Evolutionary conservation across 2,797 vertebrate species (phyloP), one percentile per base, ranked within the genome.

Genomic region (Morelia viridis): DNA sequence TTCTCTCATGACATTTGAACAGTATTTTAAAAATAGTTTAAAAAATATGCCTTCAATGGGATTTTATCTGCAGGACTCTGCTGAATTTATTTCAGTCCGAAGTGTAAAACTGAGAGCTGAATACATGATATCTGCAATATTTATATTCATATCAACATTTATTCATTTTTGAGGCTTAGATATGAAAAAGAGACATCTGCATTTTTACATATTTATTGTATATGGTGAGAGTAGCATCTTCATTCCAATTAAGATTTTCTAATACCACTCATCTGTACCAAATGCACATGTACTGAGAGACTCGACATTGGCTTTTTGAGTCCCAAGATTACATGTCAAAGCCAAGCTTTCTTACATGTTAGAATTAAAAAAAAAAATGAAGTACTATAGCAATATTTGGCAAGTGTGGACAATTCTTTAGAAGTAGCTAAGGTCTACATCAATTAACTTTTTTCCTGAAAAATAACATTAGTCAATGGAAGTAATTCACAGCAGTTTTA

Each of bases 281-380:
- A 95, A 96, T 95, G 90, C 96, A 96, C 96, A 97, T 92, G 95
- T 92, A 93, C 0, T 85, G 91, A 96, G 64, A 96, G 92, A 95
- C 92, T 93, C 24, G 90, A 95, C 96, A 97, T 96, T 95, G 96
- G 96, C 96, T 97, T 97, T 28, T 93, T 60, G 96, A 96, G 95
- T 96, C 96, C 96, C 92, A 94, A 95, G 94, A 96, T 94, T 62
- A 96, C 93, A 96, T 56, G 92, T 94, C 95, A 96, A 94, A 96
- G 95, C 92, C 94, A 96, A 96, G 95, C 94, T 90, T 93, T 90
- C 85, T 46, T 94, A 96, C 94, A 94, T 95, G 94, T 83, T 95
- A 96, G 95, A 94, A 95, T 92, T 94, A 97, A 91, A 93, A 64
- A 94, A 90, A 94, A 94, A 76, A 80, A 80, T 80, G 76, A 28